These are phyloP conservation scores for Mycteria americana DNA, from an alignment of 2,797 vertebrate species.

Conservation along the genomic window DNA sequence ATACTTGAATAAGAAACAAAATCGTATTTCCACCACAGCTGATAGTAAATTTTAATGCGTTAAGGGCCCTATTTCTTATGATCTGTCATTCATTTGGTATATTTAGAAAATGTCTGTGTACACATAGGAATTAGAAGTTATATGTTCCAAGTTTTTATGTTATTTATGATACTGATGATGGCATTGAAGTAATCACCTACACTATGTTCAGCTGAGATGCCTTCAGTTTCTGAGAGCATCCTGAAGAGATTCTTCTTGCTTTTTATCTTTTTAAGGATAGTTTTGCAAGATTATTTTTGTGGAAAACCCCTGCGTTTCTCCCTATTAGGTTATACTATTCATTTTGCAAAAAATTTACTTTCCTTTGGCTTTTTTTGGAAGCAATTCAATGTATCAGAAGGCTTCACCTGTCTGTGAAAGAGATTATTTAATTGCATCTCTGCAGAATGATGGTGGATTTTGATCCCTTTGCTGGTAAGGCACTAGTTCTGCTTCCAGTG, in stretches of 20 bases:
- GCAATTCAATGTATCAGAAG: not conserved
- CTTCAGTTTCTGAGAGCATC: not conserved
- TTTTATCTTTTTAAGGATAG: not conserved
- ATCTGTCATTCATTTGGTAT: not conserved
- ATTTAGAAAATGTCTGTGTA: not conserved
- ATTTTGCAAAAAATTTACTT: not conserved
- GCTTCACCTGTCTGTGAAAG: not conserved
- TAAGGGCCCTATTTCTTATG: not conserved
- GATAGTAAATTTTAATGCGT: not conserved
- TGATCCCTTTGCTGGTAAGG: not conserved
- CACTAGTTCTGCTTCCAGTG: not conserved
- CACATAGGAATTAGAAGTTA: not conserved
- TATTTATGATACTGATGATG: not conserved
- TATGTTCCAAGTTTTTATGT: not conserved
- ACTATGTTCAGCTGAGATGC: not conserved
- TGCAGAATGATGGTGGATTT: not conserved
- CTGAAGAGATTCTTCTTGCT: not conserved
- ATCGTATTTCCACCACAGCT: not conserved
- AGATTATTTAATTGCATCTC: not conserved
- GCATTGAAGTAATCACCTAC: not conserved
- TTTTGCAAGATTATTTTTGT: not conserved
- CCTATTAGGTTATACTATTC: not conserved
- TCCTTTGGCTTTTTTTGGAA: not conserved
- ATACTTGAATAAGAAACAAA: not conserved
- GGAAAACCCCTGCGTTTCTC: accelerated